These are phyloP conservation scores for Connochaetes taurinus DNA, from an alignment of 2,113 vertebrate genomes.

Conservation along the genomic window DNA sequence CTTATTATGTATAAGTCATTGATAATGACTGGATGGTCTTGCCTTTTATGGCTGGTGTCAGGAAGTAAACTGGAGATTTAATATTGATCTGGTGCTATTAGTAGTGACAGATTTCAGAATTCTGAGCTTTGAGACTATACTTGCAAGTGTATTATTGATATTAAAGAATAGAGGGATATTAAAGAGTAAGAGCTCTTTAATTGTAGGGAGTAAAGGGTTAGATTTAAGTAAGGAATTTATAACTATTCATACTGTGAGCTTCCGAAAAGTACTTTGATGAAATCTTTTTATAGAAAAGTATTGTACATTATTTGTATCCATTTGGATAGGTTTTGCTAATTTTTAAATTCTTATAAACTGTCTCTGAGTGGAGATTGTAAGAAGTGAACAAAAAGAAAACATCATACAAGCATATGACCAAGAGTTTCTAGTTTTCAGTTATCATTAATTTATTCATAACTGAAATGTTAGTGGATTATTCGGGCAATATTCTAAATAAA, in stretches of 20 bases:
- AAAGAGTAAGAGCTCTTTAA: conserved; percentile 19
- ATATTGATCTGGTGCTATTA: background rate
- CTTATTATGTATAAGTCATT: background rate
- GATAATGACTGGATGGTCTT: background rate
- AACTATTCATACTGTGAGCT: background rate
- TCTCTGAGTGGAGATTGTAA: background rate
- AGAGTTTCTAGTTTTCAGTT: conserved; percentile 14
- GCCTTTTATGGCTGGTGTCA: background rate
- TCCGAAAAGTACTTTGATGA: background rate
- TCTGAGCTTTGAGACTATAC: background rate
- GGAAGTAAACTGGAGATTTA: background rate
- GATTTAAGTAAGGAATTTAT: background rate
- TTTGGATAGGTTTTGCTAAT: background rate
- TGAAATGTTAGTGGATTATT: background rate
- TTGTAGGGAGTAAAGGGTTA: background rate
- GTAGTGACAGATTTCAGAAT: background rate
- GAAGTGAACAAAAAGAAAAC: background rate
- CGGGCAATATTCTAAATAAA: background rate
- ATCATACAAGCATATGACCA: background rate
- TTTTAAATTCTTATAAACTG: background rate
- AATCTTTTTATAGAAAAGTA: background rate
- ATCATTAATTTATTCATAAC: background rate
- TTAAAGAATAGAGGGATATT: background rate
- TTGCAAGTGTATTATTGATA: background rate
- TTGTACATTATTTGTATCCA: background rate